Evolutionary conservation across 2,113 vertebrate species (phyloP), one percentile per base, ranked within the genome.

Genomic region (Aphyosemion australe): DNA sequence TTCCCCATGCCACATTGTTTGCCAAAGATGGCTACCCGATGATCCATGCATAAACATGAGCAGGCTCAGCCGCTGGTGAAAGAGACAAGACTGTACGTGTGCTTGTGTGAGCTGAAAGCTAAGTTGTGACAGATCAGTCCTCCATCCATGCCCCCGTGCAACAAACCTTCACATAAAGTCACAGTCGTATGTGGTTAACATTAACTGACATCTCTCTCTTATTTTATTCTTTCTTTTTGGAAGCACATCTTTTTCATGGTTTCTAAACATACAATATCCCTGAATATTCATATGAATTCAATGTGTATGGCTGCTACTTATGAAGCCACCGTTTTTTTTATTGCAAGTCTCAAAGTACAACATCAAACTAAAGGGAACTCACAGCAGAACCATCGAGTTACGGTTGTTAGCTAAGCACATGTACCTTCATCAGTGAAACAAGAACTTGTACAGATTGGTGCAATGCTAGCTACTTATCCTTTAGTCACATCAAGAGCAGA

Each of bases 41-140:
- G 94, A 83, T 87, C 92, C 92, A 94, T 95, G 94, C 93, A 94
- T 78, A 64, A 83, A 78, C 91, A 94, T 89, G 91, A 92, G 85
- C 83, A 90, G 88, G 92, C 87, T 87, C 79, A 78, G 60, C 64
- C 72, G 87, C 79, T 63, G 61, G 59, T 72, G 69, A 56, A 57
- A 58, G 56, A 21, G 58, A 71, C 65, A 61, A n/a, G n/a, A 48
- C 46, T 16, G 65, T 63, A 42, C 67, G 65, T 62, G 74, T 69
- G 81, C 42, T 72, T 55, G 46, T 32, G 50, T 42, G 63, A 75
- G 46, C 46, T 21, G 48, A 60, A 53, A 56, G 65, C 13, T 46
- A 14, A 48, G 26, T 65, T 70, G 62, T 63, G 15, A 64, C 62
- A 65, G 26, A 76, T 31, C 50, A 53, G 46, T 63, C 31, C 45